Conservation (phyloP, 1,140 invertebrate species). For the Ostrea denselamellosa region DNA sequence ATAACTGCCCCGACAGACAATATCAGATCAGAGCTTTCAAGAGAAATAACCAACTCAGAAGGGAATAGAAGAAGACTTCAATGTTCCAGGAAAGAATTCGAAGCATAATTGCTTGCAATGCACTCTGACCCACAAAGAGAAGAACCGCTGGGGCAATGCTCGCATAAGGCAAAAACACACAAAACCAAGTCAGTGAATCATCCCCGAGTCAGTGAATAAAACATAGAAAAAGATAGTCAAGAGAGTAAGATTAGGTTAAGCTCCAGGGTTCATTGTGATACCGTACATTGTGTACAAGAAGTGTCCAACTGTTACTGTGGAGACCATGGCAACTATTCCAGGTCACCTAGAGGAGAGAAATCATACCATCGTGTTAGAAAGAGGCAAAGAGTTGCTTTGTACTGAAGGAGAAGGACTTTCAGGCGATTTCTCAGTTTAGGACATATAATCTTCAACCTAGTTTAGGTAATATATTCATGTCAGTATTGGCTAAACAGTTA, state of each 20-base stretch:
- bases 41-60: background rate
- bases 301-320: constrained; percentile 40
- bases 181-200: background rate
- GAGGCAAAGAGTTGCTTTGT: no score
- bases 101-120: background rate
- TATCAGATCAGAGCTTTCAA: background rate
- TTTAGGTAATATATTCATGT: no score
- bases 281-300: constrained; percentile 47
- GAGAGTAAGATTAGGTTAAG: no score
- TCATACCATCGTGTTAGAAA: no score
- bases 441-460: no score
- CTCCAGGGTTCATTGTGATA: no score
- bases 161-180: background rate
- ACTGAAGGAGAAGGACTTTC: no score
- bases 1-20: background rate
- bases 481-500: constrained; percentile 40
- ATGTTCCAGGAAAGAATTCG: constrained; percentile 40
- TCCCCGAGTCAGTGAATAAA: constrained; percentile 26
- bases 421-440: no score
- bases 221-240: background rate
- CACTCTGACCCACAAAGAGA: constrained; percentile 41
- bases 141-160: constrained; percentile 18
- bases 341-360: constrained; percentile 21
- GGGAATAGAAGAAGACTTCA: background rate
- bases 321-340: constrained; percentile 28